phyloP scores from a whole-genome alignment of 2,113 vertebrate species.

The Paraplagusia blochii region DNA sequence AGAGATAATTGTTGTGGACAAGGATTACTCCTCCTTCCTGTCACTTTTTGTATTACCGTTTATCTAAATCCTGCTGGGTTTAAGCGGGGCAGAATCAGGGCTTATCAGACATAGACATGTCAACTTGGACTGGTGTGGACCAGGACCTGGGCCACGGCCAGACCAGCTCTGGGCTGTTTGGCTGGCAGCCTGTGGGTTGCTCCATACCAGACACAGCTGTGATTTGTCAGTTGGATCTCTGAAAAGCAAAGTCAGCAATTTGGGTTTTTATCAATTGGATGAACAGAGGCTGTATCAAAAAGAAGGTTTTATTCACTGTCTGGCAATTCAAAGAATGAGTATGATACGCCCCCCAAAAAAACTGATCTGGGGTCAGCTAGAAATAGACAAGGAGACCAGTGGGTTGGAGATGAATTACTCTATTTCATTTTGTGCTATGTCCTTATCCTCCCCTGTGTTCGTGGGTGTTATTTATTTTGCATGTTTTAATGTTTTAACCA shows the following conservation, averaged over 20 bases:
- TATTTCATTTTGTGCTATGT: too few species aligned
- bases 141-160: constrained; percentile 24
- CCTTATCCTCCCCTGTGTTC: too few species aligned
- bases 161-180: constrained; percentile 32
- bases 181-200: constrained; percentile 30
- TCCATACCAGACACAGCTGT: constrained; percentile 48
- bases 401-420: too few species aligned
- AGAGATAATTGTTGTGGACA: constrained; percentile 1
- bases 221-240: constrained; percentile 35
- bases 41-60: constrained; percentile 48
- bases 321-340: constrained; percentile 17
- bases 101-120: constrained; percentile 54
- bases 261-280: constrained; percentile 54
- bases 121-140: constrained; percentile 52
- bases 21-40: constrained; percentile 34
- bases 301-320: constrained; percentile 42
- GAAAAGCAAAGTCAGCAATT: constrained; percentile 64
- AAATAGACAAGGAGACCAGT: too few species aligned
- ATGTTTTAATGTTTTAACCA: too few species aligned
- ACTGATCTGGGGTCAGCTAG: too few species aligned
- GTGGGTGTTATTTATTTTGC: too few species aligned
- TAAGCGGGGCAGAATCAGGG: constrained; percentile 50
- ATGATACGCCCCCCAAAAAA: too few species aligned
- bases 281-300: constrained; percentile 48
- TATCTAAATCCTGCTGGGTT: constrained; percentile 60